These are phyloP conservation scores for Drosophila infuscata DNA, from an alignment of 2,888 invertebrate species.

Conservation along the genomic window DNA sequence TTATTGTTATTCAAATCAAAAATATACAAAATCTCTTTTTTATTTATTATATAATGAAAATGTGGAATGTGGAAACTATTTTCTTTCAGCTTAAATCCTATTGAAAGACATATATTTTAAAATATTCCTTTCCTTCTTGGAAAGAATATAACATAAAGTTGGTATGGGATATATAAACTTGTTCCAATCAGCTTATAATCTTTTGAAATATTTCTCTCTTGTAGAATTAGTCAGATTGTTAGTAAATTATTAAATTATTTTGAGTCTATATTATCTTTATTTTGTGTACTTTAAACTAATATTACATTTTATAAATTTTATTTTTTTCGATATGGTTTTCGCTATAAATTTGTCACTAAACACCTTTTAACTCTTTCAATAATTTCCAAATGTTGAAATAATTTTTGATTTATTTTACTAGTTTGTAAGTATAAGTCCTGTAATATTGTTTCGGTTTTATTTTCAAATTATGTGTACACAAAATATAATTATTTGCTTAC, in stretches of 20 bases:
- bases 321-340: neutral
- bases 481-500: neutral
- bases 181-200: neutral
- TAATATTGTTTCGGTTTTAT: neutral
- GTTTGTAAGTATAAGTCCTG: neutral
- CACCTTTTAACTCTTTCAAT: neutral
- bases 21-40: neutral
- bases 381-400: neutral
- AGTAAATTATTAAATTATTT: neutral
- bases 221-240: neutral
- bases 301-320: neutral
- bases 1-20: conserved; percentile 69
- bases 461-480: neutral
- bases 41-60: neutral
- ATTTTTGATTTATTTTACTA: neutral
- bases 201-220: neutral
- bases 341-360: neutral
- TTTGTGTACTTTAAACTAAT: neutral
- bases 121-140: neutral
- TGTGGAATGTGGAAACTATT: no score
- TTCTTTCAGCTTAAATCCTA: neutral
- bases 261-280: neutral
- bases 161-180: neutral
- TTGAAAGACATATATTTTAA: neutral
- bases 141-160: neutral